These are phyloP conservation scores for Tenualosa ilisha DNA, from an alignment of 2,797 vertebrate genomes.

Conservation along the genomic window DNA sequence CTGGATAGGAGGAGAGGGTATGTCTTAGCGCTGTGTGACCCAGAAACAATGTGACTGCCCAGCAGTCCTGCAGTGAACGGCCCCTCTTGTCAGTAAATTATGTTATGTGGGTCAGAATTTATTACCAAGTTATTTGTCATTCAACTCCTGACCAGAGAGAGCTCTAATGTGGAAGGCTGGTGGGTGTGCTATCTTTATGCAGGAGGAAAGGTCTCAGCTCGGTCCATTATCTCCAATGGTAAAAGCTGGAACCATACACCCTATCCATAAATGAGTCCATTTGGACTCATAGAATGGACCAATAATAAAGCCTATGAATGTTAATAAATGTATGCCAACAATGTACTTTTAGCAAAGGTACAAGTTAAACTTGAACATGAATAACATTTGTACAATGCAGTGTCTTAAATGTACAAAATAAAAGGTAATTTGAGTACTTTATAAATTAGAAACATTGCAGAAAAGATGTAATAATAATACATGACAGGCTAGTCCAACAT, in stretches of 20 bases:
- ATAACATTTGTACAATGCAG: neutral
- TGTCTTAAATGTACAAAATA: neutral
- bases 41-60: conserved; percentile 61
- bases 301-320: neutral
- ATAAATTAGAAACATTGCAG: too few species aligned
- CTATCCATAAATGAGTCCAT: neutral
- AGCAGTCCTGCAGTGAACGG: conserved; percentile 46
- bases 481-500: neutral
- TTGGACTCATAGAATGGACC: neutral
- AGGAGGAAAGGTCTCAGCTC: conserved; percentile 33
- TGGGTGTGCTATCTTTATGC: conserved; percentile 49
- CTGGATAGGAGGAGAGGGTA: conserved; percentile 32
- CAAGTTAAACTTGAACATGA: neutral
- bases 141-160: conserved; percentile 52
- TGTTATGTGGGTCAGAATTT: conserved; percentile 67
- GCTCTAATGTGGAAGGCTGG: conserved; percentile 44
- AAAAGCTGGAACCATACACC: conserved; percentile 3
- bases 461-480: neutral
- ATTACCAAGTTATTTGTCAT: conserved; percentile 65
- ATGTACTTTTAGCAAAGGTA: neutral
- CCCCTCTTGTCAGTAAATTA: conserved; percentile 60
- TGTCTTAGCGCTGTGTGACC: conserved; percentile 55
- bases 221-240: conserved; percentile 48
- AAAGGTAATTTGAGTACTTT: too few species aligned
- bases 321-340: neutral